Percentiles rank a stretch among this genome's conserved stretches.
Conservation (phyloP, 2,113 vertebrate species). For the Dasyornis broadbenti region DNA sequence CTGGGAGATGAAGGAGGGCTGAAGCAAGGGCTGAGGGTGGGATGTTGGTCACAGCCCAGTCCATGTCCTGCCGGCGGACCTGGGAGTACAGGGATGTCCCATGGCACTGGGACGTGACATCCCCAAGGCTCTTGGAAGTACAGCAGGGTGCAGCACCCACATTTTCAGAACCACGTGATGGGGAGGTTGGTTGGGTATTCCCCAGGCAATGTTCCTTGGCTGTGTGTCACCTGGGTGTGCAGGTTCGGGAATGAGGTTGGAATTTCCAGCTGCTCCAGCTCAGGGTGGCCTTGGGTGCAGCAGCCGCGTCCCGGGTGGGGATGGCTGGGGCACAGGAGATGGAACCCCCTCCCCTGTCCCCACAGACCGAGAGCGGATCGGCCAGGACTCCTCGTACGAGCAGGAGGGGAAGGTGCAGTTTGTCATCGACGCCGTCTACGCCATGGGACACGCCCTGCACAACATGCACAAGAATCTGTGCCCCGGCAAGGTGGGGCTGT, state of each 20-base stretch:
- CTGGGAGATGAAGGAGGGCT: background rate
- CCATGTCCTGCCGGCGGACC: rapidly evolving
- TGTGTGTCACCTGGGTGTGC: rapidly evolving
- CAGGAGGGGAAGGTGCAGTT: conserved; percentile 97
- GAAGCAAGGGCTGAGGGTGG: background rate
- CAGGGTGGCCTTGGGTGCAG: background rate
- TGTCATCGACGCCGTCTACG: conserved; percentile 90
- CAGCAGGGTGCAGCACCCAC: background rate
- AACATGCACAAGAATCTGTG: conserved; percentile 92
- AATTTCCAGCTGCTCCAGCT: background rate
- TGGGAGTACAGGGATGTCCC: background rate
- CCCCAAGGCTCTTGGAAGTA: background rate
- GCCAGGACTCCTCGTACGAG: conserved; percentile 89
- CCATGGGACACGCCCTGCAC: conserved; percentile 92
- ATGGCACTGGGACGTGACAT: background rate
- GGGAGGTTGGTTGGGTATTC: background rate
- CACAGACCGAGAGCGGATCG: conserved; percentile 90
- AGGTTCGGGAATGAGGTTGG: background rate
- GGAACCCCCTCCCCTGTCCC: background rate
- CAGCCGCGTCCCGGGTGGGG: background rate
- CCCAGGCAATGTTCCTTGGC: background rate
- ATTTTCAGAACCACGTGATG: rapidly evolving
- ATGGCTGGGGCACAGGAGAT: background rate
- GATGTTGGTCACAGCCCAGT: rapidly evolving
- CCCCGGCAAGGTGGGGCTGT: conserved; percentile 87